Percentiles rank a stretch among this genome's conserved stretches.
Evolutionary conservation across 2,113 vertebrate species (phyloP).

Genomic region (Meriones unguiculatus): DNA sequence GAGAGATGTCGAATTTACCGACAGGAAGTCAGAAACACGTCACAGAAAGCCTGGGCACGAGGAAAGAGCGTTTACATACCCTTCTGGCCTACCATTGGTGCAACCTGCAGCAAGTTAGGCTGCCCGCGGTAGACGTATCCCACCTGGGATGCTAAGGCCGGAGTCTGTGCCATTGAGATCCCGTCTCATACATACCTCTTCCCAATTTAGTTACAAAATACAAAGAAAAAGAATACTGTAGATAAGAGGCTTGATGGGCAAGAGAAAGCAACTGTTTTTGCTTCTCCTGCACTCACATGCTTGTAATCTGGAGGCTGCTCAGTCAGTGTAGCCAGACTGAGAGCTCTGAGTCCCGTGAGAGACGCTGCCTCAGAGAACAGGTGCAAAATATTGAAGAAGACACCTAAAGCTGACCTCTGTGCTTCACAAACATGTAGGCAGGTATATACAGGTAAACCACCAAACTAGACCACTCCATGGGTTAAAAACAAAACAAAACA

Average conservation of each 20-base stretch:
- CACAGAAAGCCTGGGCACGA: background rate
- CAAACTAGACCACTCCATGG: background rate
- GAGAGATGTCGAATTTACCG: background rate
- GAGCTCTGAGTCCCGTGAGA: too few species aligned
- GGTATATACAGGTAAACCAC: background rate
- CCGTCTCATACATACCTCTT: fast-evolving
- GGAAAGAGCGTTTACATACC: background rate
- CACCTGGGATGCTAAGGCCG: background rate
- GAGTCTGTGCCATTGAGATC: background rate
- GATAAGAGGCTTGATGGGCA: too few species aligned
- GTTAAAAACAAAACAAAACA: background rate
- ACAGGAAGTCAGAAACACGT: background rate
- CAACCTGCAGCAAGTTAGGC: background rate
- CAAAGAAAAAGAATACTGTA: background rate
- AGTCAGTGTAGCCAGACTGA: background rate
- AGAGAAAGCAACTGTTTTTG: background rate
- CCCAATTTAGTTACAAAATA: background rate
- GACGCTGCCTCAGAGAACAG: background rate
- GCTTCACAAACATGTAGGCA: background rate
- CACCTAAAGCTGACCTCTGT: background rate
- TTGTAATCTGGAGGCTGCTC: background rate
- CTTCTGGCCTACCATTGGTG: fast-evolving
- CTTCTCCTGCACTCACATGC: background rate
- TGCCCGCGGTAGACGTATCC: background rate
- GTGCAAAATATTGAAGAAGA: too few species aligned